Percentiles rank a stretch among this genome's conserved stretches.
Conservation (phyloP, 2,888 invertebrate genomes). For the Chaetoderma sp. region DNA sequence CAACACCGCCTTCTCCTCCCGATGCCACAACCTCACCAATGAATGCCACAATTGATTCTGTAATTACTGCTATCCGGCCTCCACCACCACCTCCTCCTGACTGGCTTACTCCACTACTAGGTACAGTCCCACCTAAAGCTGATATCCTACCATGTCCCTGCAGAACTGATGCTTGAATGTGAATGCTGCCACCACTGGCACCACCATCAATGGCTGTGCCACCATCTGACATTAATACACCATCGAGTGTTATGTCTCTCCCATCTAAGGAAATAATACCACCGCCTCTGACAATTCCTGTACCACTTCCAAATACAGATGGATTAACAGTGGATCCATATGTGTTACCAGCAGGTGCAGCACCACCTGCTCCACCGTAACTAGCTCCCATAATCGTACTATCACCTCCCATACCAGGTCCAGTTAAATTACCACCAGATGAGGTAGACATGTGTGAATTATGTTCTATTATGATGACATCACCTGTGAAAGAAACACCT, state of each 20-base stretch:
- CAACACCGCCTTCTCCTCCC: constrained; percentile 38
- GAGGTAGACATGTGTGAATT: constrained; percentile 28
- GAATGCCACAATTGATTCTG: constrained; percentile 33
- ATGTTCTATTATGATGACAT: constrained; percentile 26
- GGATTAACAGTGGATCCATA: constrained; percentile 41
- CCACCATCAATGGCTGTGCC: constrained; percentile 25
- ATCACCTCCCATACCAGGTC: constrained; percentile 23
- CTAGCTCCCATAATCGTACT: constrained; percentile 43
- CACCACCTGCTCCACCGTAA: constrained; percentile 51
- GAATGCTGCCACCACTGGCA: constrained; percentile 43
- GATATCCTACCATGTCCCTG: constrained; percentile 45
- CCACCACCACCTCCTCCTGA: constrained; percentile 39
- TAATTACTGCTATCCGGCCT: constrained; percentile 41
- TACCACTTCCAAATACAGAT: constrained; percentile 41
- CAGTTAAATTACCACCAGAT: constrained; percentile 32
- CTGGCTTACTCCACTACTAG: constrained; percentile 39
- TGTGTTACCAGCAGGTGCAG: constrained; percentile 22
- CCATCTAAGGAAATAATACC: constrained; percentile 38
- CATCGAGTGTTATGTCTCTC: background rate
- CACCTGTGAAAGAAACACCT: constrained; percentile 15
- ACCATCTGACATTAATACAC: constrained; percentile 38
- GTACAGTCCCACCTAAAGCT: too few species aligned
- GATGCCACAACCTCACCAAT: constrained; percentile 31
- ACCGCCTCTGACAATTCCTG: constrained; percentile 39
- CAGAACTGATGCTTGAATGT: constrained; percentile 34